A percentile compares a stretch with the other conserved stretches of the same genome.
These are phyloP conservation scores for Apodemia hepburni DNA, from an alignment of 2,888 invertebrate species.

Conservation along the genomic window DNA sequence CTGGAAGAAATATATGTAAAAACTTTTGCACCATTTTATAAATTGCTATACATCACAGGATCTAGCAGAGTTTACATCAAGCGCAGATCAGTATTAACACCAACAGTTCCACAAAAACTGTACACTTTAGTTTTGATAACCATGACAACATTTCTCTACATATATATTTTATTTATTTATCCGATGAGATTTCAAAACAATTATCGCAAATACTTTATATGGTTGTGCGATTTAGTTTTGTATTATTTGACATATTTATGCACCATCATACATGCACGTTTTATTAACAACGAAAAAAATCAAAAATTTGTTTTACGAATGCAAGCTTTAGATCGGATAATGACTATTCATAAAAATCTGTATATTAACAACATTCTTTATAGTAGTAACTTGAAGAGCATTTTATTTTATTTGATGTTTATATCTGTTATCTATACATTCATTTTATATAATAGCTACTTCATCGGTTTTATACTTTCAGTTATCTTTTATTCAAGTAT, in stretches of 20 bases:
- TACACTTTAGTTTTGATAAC: slow-evolving; percentile 37
- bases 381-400: slow-evolving; percentile 32
- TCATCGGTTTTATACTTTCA: neutral
- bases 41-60: slow-evolving; percentile 44
- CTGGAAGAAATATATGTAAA: slow-evolving; percentile 46
- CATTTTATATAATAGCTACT: neutral
- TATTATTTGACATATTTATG: slow-evolving; percentile 36
- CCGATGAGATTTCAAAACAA: slow-evolving; percentile 22
- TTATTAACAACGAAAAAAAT: slow-evolving; percentile 44
- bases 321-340: slow-evolving; percentile 50
- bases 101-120: slow-evolving; percentile 44
- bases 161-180: neutral
- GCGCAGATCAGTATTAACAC: slow-evolving; percentile 45
- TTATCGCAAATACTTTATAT: slow-evolving; percentile 13
- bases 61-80: slow-evolving; percentile 46
- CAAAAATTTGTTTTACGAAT: slow-evolving; percentile 45
- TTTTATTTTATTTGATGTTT: slow-evolving; percentile 23
- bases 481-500: slow-evolving; percentile 35
- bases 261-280: slow-evolving; percentile 46
- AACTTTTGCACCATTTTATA: slow-evolving; percentile 38
- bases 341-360: slow-evolving; percentile 44
- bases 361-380: slow-evolving; percentile 36
- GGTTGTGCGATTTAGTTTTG: slow-evolving; percentile 12
- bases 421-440: neutral
- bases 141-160: slow-evolving; percentile 12